A percentile compares a stretch with the other conserved stretches of the same genome.
These are phyloP conservation scores for Drosophila helvetica DNA, from an alignment of 2,888 invertebrate species.

Conservation along the genomic window DNA sequence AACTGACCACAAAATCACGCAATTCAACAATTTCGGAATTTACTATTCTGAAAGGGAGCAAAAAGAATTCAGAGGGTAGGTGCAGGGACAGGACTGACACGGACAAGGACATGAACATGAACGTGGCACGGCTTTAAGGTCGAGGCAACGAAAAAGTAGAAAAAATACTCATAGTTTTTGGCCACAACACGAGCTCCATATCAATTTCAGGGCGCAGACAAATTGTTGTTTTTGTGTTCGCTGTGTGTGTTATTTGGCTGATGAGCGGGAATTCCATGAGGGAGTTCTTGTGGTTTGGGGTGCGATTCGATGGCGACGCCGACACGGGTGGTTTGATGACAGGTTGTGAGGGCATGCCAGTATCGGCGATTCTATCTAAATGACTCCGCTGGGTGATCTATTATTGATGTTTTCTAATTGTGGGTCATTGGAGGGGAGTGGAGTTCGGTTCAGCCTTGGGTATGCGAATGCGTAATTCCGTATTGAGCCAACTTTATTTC, in stretches of 20 bases:
- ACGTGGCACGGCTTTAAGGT: conserved; percentile 34
- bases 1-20: conserved; percentile 66
- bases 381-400: conserved; percentile 35
- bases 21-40: conserved; percentile 61
- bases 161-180: conserved; percentile 6
- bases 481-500: conserved; percentile 11
- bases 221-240: conserved; percentile 12
- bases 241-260: conserved; percentile 35
- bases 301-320: conserved; percentile 12
- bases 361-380: conserved; percentile 42
- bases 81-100: conserved; percentile 20
- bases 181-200: conserved; percentile 26
- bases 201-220: conserved; percentile 27
- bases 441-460: conserved; percentile 7
- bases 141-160: conserved; percentile 38
- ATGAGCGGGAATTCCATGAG: conserved; percentile 40
- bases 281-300: conserved; percentile 16
- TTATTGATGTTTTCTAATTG: conserved; percentile 44
- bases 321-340: conserved; percentile 52
- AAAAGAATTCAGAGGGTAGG: conserved; percentile 3
- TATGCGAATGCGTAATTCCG: conserved; percentile 15
- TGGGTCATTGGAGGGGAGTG: conserved; percentile 15
- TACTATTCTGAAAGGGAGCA: conserved; percentile 7
- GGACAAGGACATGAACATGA: conserved; percentile 32
- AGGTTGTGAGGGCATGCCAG: conserved; percentile 24